phyloP scores from a whole-genome alignment of 92 coral and sea anemone species.

The Epizoanthus illoricatus region DNA sequence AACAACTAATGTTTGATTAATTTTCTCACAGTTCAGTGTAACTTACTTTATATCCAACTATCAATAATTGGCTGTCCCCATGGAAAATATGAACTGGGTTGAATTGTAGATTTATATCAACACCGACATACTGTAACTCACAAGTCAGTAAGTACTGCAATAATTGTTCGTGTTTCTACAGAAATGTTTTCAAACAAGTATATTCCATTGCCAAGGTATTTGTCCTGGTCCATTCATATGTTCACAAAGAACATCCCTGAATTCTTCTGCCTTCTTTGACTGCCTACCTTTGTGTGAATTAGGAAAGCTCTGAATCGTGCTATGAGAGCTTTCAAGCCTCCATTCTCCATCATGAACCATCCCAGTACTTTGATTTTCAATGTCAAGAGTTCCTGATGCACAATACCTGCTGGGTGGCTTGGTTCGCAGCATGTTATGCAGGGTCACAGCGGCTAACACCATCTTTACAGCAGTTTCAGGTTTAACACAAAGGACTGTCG shows the following conservation, averaged over 20 bases:
- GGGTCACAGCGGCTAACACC: conserved; percentile 21
- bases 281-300: conserved; percentile 66
- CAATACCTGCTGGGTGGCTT: conserved; percentile 39
- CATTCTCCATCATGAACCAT: background rate
- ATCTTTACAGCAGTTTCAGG: conserved; percentile 30
- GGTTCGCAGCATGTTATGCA: conserved; percentile 40
- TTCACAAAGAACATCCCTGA: conserved; percentile 54
- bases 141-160: conserved; percentile 4
- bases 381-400: conserved; percentile 33
- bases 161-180: background rate
- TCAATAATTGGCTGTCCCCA: no score
- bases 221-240: conserved; percentile 67
- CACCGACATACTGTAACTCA: no score
- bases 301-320: conserved; percentile 39
- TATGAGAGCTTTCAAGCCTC: background rate
- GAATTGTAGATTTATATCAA: no score
- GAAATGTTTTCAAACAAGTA: background rate
- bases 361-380: background rate
- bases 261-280: conserved; percentile 49
- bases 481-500: conserved; percentile 25
- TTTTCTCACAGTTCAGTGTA: no score
- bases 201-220: conserved; percentile 71
- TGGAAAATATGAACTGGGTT: no score
- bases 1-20: no score
- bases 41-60: no score